A percentile compares a stretch with the other conserved stretches of the same genome.
Evolutionary conservation across 2,113 vertebrate genomes (phyloP).

Genomic region (Chamaea fasciata): DNA sequence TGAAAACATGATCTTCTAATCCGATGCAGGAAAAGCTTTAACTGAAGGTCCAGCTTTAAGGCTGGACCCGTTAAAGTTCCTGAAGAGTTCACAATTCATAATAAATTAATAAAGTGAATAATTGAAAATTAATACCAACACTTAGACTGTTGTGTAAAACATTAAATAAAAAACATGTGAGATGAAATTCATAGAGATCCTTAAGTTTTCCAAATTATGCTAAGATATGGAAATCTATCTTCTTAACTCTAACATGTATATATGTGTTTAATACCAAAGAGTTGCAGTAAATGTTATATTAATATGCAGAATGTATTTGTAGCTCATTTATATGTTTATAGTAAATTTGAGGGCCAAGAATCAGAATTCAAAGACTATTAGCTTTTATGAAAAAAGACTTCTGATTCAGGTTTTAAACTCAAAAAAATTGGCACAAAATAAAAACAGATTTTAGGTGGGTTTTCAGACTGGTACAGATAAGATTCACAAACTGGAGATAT

Average conservation of each 20-base stretch:
- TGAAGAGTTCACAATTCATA: background rate
- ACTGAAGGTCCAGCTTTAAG: background rate
- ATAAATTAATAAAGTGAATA: background rate
- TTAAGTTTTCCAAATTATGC: background rate
- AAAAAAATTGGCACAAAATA: background rate
- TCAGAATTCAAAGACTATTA: background rate
- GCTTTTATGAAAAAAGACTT: background rate
- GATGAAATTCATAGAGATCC: background rate
- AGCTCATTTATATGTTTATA: background rate
- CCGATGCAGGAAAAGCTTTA: background rate
- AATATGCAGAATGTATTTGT: constrained; percentile 4
- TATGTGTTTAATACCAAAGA: background rate
- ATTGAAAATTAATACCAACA: background rate
- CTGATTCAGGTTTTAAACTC: background rate
- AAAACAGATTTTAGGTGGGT: background rate
- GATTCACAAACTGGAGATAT: background rate
- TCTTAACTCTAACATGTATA: background rate
- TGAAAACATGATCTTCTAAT: background rate
- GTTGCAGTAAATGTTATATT: background rate
- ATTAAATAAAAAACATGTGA: background rate
- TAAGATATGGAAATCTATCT: background rate
- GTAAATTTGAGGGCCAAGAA: background rate
- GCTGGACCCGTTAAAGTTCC: background rate
- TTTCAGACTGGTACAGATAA: background rate
- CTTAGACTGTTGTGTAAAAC: background rate